Percentiles rank a stretch among this genome's conserved stretches.
These are phyloP conservation scores for Bombyx mandarina DNA, from an alignment of 1,140 invertebrate species.

Conservation along the genomic window DNA sequence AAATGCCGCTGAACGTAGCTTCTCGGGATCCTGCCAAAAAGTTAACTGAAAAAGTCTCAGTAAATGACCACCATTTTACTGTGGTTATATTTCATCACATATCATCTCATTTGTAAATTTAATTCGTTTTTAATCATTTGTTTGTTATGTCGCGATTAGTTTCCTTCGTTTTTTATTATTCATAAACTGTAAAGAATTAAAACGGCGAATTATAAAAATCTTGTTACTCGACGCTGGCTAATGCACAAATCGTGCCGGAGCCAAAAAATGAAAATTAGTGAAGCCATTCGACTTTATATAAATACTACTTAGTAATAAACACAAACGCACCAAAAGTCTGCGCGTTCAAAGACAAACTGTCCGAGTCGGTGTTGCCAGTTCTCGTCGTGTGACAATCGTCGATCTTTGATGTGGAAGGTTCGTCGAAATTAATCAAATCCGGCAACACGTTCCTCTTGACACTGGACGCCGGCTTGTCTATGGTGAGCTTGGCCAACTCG, in stretches of 20 bases:
- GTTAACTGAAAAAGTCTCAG: too few relatives aligned
- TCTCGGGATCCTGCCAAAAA: too few relatives aligned
- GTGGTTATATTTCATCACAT: too few relatives aligned
- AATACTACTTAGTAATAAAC: background rate
- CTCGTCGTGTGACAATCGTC: conserved; percentile 49
- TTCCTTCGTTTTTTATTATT: too few relatives aligned
- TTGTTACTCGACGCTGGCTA: background rate
- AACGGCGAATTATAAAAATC: too few relatives aligned
- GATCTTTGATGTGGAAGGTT: conserved; percentile 44
- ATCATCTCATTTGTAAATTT: too few relatives aligned
- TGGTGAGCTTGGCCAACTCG: conserved; percentile 38
- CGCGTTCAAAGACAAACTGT: conserved; percentile 20
- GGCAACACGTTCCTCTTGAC: conserved; percentile 44
- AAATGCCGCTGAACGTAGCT: too few relatives aligned
- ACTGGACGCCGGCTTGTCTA: conserved; percentile 32
- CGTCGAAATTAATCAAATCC: conserved; percentile 56
- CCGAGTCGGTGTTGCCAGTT: conserved; percentile 11
- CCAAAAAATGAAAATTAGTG: too few relatives aligned
- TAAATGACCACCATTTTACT: too few relatives aligned
- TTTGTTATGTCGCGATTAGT: too few relatives aligned
- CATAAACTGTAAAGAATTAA: too few relatives aligned
- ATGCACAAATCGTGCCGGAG: background rate
- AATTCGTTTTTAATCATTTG: too few relatives aligned
- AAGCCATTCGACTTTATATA: background rate
- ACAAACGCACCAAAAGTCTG: conserved; percentile 3